Conservation (phyloP, 2,888 invertebrate species). For the Nasonovia ribisnigri region DNA sequence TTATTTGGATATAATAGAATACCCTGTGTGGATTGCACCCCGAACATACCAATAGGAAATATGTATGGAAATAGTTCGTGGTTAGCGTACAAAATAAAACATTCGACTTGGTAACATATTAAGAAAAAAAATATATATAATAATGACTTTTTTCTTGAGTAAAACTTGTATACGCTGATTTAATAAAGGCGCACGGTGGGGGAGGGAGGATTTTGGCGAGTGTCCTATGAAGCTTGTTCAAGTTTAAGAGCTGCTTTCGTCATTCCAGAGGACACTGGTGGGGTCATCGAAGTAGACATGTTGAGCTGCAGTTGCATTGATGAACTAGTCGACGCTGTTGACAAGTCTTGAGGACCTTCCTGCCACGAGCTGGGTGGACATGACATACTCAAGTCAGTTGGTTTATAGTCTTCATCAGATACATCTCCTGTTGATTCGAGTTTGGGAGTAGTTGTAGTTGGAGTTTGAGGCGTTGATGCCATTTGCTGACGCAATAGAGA, state of each 20-base stretch:
- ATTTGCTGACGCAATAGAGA: constrained; percentile 87
- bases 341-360: constrained; percentile 62
- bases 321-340: constrained; percentile 55
- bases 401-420: constrained; percentile 79
- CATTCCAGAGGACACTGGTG: constrained; percentile 46
- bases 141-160: constrained; percentile 32
- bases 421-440: constrained; percentile 71
- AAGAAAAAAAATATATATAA: constrained; percentile 44
- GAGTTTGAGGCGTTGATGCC: constrained; percentile 66
- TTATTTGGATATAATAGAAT: constrained; percentile 20
- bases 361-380: constrained; percentile 68
- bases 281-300: constrained; percentile 60
- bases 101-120: constrained; percentile 63
- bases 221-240: constrained; percentile 58
- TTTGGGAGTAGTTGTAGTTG: constrained; percentile 63
- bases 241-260: constrained; percentile 53
- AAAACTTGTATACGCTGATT: constrained; percentile 42
- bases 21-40: constrained; percentile 57
- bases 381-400: constrained; percentile 79
- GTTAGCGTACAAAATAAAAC: constrained; percentile 49
- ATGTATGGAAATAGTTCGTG: constrained; percentile 41
- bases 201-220: not conserved
- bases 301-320: constrained; percentile 66
- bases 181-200: constrained; percentile 44
- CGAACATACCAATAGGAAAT: constrained; percentile 55